Base-by-base conservation (phyloP, 2,113 vertebrate genomes). In the Macaca nemestrina region DNA sequence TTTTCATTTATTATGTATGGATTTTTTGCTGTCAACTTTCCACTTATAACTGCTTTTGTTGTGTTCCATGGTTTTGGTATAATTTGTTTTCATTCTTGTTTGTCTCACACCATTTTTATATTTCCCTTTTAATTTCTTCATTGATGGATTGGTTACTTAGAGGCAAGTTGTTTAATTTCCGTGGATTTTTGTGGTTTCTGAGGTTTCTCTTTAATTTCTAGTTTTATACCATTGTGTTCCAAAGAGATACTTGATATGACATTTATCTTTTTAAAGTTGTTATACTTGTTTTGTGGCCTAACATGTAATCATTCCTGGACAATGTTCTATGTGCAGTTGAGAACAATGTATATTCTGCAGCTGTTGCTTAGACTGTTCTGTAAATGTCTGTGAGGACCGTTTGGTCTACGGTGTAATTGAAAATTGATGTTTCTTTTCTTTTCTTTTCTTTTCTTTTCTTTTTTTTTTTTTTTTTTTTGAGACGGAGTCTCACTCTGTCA, bases 371-470 rank as follows among this genome's bases (percentile, higher is more conserved):
- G 43, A 48, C 30, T 78, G 27, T 78, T 48, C 14, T 48, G 16
- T 78, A 78, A 78, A 78, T 78, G 75, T 48, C 27, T 48, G 27
- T 32, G 16, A 78, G 14, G 27, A 13, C 25, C 73, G 48, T 30
- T 48, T 76, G 6, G 14, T 76, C 25, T 48, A 76, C 9, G 23
- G 14, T 45, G 25, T 48, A 45, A 27, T 30, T 32, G 27, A 32
- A 78, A 32, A 16, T 35, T 18, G 16, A 78, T 78, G 14, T 17
- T 9, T 75, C 23, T 75, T 76, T 25, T 45, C 12, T 6, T 12
- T 8, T 3, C 2, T 48, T 48, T 48, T 11, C 0, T 38, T 40
- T n/a, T n/a, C n/a, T n/a, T n/a, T n/a, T n/a, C n/a, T n/a, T n/a
- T n/a, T 75, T 13, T 3, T 27, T 2, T 14, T 27, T 27, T 5